Evolutionary conservation across 1,140 invertebrate genomes (phyloP).

Genomic region (Delia radicum): DNA sequence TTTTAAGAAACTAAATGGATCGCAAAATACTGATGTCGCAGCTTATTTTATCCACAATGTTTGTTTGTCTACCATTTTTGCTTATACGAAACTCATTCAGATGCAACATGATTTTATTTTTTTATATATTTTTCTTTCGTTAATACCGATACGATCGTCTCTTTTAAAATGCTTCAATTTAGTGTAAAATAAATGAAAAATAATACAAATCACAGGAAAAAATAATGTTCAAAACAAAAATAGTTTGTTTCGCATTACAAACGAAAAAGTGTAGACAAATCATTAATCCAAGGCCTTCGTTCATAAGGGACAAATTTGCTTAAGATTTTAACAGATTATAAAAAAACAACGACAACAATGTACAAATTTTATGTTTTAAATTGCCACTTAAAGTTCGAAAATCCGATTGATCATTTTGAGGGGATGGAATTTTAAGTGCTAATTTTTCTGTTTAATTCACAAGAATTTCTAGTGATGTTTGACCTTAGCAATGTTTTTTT

Average conservation of each 20-base stretch:
- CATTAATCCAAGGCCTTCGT: neutral
- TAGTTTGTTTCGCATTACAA: neutral
- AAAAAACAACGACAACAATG: neutral
- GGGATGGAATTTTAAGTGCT: conserved; percentile 30
- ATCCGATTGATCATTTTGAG: conserved; percentile 29
- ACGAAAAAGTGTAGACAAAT: neutral
- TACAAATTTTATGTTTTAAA: neutral
- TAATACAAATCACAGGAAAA: neutral
- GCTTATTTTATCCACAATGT: neutral
- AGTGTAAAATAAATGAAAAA: neutral
- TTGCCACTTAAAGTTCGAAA: conserved; percentile 26
- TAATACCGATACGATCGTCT: neutral
- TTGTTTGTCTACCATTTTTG: neutral
- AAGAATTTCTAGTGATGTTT: conserved; percentile 11
- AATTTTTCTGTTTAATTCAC: conserved; percentile 26
- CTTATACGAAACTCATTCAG: neutral
- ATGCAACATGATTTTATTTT: neutral
- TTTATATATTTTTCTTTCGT: neutral
- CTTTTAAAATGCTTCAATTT: neutral
- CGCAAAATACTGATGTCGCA: neutral
- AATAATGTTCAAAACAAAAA: neutral
- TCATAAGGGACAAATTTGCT: neutral
- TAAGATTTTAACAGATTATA: neutral
- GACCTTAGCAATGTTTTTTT: conserved; percentile 2
- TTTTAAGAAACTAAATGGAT: neutral